Base-by-base conservation (phyloP, 2,113 vertebrate genomes). In the Montifringilla adamsi region DNA sequence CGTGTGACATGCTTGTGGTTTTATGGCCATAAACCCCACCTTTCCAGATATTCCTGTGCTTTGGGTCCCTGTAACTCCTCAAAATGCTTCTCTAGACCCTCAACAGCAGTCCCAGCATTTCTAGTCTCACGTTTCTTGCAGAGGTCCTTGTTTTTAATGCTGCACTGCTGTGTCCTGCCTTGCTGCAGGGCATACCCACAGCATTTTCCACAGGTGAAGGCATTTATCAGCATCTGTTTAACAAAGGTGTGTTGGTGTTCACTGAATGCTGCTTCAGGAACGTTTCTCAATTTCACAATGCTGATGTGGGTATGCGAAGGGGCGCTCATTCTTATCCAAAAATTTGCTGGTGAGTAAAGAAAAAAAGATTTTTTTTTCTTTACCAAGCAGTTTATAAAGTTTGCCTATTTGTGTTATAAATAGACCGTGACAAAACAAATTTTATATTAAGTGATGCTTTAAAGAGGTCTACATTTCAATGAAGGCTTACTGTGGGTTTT, bases 271-370 rank as follows among this genome's bases (percentile, higher is more conserved):
- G 68, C 22, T 49, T 84, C 37, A 30, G 37, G 56, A 69, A 31
- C 1, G 0, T 23, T 68, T 35, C 27, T 50, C 26, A 41, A 0
- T n/a, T 85, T 53, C 2, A 3, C 41, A 60, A 0, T 5, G 20
- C 27, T 77, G 59, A 73, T 39, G 31, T 13, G 15, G 16, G 33
- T 35, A 19, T 23, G 27, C 27, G 44, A 60, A 74, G 33, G 31
- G 20, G 4, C 4, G 3, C n/a, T 53, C 31, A 44, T 24, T 90
- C 39, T 56, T n/a, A 58, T 30, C 27, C 47, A 87, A 64, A 83
- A 10, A 47, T 31, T 69, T 89, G 15, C 30, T 67, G 59, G 9
- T 60, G 56, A 59, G 60, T 68, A 56, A 37, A 37, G 37, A 10
- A 37, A 37, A 37, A 37, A 37, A 37, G 37, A 24, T 58, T 0